Conservation (phyloP, 1,140 invertebrate genomes). For the Cecropterus lyciades region DNA sequence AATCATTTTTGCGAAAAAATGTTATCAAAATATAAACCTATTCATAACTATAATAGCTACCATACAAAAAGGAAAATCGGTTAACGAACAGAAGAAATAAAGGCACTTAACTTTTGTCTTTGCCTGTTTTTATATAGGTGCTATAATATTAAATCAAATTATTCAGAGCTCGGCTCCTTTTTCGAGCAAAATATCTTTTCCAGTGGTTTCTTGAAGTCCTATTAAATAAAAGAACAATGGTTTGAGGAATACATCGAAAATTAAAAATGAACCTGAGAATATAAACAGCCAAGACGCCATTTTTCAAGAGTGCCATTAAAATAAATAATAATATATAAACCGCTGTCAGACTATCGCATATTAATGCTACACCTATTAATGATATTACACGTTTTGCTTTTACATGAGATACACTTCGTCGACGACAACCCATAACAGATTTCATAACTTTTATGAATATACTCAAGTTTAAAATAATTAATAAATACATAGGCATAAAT, state of each 20-base stretch:
- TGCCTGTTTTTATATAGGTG: too few relatives aligned
- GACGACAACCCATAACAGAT: conserved; percentile 8
- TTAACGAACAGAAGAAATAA: too few relatives aligned
- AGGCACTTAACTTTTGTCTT: too few relatives aligned
- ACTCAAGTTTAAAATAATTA: conserved; percentile 12
- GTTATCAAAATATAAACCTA: too few relatives aligned
- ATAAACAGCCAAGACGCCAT: not conserved
- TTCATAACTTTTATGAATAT: conserved; percentile 8
- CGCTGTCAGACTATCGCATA: conserved; percentile 14
- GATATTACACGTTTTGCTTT: conserved; percentile 13
- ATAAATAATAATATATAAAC: conserved; percentile 9
- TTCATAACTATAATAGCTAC: too few relatives aligned
- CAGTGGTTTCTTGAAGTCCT: conserved; percentile 4
- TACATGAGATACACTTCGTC: too few relatives aligned
- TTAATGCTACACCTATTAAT: conserved; percentile 11
- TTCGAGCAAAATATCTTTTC: conserved; percentile 4
- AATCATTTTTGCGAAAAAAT: too few relatives aligned
- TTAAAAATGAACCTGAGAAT: not conserved
- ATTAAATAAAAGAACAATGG: conserved; percentile 8
- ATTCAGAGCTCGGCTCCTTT: not conserved
- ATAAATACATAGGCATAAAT: conserved; percentile 2
- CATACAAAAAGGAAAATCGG: too few relatives aligned
- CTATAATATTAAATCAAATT: too few relatives aligned
- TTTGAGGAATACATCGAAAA: conserved; percentile 1
- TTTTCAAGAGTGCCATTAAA: conserved; percentile 27